phyloP scores from a whole-genome alignment of 2,888 invertebrate species.

The Ochropacha duplaris region DNA sequence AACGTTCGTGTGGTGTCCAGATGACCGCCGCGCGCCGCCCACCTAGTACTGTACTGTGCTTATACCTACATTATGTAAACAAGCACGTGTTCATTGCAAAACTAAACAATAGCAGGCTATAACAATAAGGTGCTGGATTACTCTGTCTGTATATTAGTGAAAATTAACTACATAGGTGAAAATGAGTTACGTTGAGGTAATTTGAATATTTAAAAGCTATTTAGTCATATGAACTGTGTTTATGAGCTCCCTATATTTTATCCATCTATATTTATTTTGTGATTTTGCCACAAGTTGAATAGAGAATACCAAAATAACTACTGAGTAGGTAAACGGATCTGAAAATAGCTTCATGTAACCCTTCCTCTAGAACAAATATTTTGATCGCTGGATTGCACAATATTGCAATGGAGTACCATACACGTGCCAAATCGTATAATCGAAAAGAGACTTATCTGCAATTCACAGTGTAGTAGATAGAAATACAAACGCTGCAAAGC shows the following conservation, averaged over 20 bases:
- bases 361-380: neutral
- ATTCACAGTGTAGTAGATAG: neutral
- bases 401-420: neutral
- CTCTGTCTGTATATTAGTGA: neutral
- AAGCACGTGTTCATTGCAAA: constrained; percentile 25
- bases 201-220: too few species aligned
- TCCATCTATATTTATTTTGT: neutral
- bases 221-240: neutral
- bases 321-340: neutral
- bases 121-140: neutral
- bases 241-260: neutral
- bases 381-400: neutral
- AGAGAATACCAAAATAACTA: neutral
- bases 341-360: neutral
- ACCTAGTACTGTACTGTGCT: constrained; percentile 20
- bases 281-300: neutral
- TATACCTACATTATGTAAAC: constrained; percentile 23
- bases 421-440: neutral
- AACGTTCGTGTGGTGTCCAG: constrained; percentile 43
- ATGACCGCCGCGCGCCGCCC: constrained; percentile 36
- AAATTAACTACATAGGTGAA: neutral
- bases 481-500: neutral
- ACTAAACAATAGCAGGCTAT: constrained; percentile 7
- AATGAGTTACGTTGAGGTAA: neutral
- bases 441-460: neutral